Evolutionary conservation across 2,888 invertebrate species (phyloP).

Genomic region (Drosophila gaucha): DNA sequence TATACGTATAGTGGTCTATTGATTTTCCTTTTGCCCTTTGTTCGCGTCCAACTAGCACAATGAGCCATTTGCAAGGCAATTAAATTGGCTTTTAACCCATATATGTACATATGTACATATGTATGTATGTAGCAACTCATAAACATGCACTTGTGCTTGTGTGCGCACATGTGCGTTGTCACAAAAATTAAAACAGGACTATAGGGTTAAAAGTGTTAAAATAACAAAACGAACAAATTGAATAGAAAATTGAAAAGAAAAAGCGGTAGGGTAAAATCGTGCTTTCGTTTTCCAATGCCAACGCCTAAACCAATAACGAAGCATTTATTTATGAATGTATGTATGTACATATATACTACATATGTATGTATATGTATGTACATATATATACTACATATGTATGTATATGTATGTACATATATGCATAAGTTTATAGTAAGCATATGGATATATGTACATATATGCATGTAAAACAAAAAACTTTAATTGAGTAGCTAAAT

Average conservation of each 20-base stretch:
- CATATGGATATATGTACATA: background rate
- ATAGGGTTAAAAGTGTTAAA: too few species aligned
- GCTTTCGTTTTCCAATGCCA: slow-evolving; percentile 23
- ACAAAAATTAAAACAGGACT: slow-evolving; percentile 35
- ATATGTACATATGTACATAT: slow-evolving; percentile 8
- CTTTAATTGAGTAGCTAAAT: slow-evolving; percentile 3
- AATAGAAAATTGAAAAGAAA: slow-evolving; percentile 3
- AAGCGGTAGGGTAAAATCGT: slow-evolving; percentile 10
- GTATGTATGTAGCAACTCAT: slow-evolving; percentile 6
- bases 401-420: background rate
- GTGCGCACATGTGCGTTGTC: slow-evolving; percentile 1
- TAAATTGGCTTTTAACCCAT: slow-evolving; percentile 61
- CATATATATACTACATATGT: background rate
- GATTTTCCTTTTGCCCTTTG: slow-evolving; percentile 57
- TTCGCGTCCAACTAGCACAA: slow-evolving; percentile 15
- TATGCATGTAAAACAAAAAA: too few species aligned
- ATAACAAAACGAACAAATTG: slow-evolving; percentile 4
- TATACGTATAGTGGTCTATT: slow-evolving; percentile 44
- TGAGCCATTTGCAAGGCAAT: slow-evolving; percentile 43
- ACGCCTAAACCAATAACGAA: slow-evolving; percentile 13
- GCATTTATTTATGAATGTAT: background rate
- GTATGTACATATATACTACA: background rate
- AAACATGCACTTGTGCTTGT: background rate
- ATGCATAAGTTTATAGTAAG: too few species aligned
- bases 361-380: background rate